A percentile compares a stretch with the other conserved stretches of the same genome.
phyloP scores from a whole-genome alignment of 2,888 invertebrate genomes.

The Eupithecia centaureata region DNA sequence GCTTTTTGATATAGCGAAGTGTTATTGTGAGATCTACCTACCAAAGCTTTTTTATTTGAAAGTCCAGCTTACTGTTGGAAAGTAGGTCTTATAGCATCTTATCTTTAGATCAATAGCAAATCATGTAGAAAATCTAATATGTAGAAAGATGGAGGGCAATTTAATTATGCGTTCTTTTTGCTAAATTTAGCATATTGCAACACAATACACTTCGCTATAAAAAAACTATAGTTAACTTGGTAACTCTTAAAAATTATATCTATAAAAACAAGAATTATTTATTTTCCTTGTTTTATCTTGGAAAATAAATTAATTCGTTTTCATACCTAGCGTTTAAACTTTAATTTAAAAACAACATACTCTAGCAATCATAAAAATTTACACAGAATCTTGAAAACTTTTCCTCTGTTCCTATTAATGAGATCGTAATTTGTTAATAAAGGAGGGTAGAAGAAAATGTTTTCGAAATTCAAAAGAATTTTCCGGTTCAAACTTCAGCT shows the following conservation, averaged over 20 bases:
- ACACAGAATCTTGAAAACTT: conserved; percentile 48
- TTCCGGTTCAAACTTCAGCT: conserved; percentile 27
- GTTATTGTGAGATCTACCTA: conserved; percentile 13
- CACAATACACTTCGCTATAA: conserved; percentile 25
- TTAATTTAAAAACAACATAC: conserved; percentile 27
- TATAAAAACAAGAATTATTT: conserved; percentile 37
- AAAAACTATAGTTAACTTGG: conserved; percentile 17
- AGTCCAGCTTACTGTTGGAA: not conserved
- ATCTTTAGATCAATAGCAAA: conserved; percentile 21
- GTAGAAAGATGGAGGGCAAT: conserved; percentile 27
- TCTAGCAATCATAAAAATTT: conserved; percentile 45
- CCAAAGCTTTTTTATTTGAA: not conserved
- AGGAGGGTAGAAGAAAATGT: conserved; percentile 30
- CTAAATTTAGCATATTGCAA: not conserved
- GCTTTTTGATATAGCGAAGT: conserved; percentile 32
- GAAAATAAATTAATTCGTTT: conserved; percentile 49
- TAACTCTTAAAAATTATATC: conserved; percentile 28
- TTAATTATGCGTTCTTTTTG: conserved; percentile 20
- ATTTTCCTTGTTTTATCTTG: conserved; percentile 31
- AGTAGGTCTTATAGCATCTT: conserved; percentile 5
- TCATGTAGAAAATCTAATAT: conserved; percentile 27
- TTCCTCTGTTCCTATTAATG: conserved; percentile 53
- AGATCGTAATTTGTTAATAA: conserved; percentile 60
- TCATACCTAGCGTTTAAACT: conserved; percentile 29
- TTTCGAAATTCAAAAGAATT: conserved; percentile 16